phyloP scores from a whole-genome alignment of 2,888 invertebrate species.

The Chesias legatella region DNA sequence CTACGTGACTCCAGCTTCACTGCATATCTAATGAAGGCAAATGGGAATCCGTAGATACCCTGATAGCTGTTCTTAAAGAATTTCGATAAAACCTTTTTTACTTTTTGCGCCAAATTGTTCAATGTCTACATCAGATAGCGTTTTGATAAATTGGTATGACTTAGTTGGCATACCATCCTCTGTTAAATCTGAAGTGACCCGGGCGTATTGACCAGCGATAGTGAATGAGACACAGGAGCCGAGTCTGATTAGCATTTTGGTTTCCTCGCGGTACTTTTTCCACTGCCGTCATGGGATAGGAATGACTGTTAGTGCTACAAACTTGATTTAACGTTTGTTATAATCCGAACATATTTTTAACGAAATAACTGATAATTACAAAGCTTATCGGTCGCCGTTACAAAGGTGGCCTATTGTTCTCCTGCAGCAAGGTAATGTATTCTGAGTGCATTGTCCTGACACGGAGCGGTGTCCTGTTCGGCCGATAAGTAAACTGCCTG shows the following conservation, averaged over 20 bases:
- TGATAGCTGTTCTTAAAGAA: slow-evolving; percentile 33
- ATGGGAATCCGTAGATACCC: slow-evolving; percentile 35
- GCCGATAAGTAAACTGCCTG: slow-evolving; percentile 38
- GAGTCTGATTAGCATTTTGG: too few species aligned
- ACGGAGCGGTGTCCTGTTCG: slow-evolving; percentile 38
- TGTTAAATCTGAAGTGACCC: too few species aligned
- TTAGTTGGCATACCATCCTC: too few species aligned
- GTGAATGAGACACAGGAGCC: too few species aligned
- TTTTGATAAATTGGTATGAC: slow-evolving; percentile 2
- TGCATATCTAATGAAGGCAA: slow-evolving; percentile 54
- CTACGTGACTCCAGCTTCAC: slow-evolving; percentile 60
- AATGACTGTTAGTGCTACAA: too few species aligned
- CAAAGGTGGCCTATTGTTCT: slow-evolving; percentile 52
- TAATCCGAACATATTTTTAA: too few species aligned
- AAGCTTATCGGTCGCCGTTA: slow-evolving; percentile 42
- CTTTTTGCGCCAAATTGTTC: not conserved
- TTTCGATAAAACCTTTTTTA: slow-evolving; percentile 14
- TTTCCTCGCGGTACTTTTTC: too few species aligned
- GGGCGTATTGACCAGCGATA: too few species aligned
- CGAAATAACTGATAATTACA: not conserved
- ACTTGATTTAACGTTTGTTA: too few species aligned
- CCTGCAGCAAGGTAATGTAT: slow-evolving; percentile 47
- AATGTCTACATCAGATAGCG: not conserved
- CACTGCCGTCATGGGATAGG: too few species aligned
- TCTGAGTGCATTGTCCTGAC: slow-evolving; percentile 57